Conservation (phyloP, 2,113 vertebrate genomes). For the Anoura caudifer region DNA sequence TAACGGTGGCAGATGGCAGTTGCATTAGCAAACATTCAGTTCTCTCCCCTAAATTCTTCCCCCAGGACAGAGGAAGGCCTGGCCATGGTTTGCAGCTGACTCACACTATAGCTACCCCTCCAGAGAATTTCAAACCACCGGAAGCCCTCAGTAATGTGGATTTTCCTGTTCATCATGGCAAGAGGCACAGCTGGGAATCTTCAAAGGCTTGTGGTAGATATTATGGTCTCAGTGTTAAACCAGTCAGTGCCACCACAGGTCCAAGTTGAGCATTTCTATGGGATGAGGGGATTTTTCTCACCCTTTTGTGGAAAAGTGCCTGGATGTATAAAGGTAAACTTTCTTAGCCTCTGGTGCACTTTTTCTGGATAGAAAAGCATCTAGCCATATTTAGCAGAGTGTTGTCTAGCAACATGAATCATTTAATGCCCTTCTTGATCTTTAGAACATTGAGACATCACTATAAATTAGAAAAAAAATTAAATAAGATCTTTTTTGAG, state of each 20-base stretch:
- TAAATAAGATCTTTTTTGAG: neutral
- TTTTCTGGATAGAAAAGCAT: conserved; percentile 16
- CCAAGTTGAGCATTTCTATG: neutral
- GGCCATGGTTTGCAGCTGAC: conserved; percentile 37
- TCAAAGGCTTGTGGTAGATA: conserved; percentile 56
- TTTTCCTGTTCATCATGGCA: conserved; percentile 45
- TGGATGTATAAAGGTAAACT: neutral
- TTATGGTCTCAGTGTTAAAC: conserved; percentile 20
- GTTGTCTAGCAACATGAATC: neutral
- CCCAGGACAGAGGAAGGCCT: conserved; percentile 44
- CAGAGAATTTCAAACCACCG: conserved; percentile 55
- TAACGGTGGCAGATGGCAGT: conserved; percentile 69
- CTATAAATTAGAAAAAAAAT: neutral
- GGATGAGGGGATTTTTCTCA: conserved; percentile 28
- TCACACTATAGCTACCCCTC: conserved; percentile 22
- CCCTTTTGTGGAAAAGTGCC: neutral
- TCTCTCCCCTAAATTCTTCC: conserved; percentile 24
- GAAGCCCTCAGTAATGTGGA: conserved; percentile 42
- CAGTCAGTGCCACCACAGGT: neutral
- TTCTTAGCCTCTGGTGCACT: conserved; percentile 26
- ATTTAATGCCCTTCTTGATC: neutral
- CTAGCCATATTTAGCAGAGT: neutral
- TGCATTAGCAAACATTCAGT: conserved; percentile 62
- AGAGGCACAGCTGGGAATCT: conserved; percentile 41
- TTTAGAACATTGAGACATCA: neutral